phyloP scores from a whole-genome alignment of 2,797 vertebrate species.

The Odontamblyopus lacepedii region DNA sequence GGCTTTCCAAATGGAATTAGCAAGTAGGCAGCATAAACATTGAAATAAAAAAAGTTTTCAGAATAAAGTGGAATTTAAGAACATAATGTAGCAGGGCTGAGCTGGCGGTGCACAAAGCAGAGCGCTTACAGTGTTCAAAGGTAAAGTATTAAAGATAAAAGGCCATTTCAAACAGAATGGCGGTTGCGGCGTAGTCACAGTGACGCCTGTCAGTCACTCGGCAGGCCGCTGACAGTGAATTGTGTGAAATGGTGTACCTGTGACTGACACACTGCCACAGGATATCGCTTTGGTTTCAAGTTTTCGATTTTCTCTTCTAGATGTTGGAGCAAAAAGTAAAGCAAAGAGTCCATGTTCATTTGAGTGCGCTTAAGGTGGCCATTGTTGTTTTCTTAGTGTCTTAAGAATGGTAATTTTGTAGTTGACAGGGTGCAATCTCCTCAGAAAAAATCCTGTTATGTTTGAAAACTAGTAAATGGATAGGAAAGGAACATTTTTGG shows the following conservation, averaged over 20 bases:
- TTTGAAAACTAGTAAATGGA: background rate
- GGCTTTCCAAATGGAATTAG: background rate
- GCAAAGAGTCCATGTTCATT: background rate
- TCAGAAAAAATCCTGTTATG: background rate
- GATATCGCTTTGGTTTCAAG: conserved; percentile 6
- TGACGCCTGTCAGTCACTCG: conserved; percentile 7
- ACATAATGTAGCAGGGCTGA: conserved; percentile 13
- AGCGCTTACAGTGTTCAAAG: conserved; percentile 12
- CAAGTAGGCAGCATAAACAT: background rate
- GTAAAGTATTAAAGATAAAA: conserved; percentile 9
- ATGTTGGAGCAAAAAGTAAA: conserved; percentile 1
- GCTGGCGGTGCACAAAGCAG: background rate
- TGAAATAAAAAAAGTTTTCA: conserved; percentile 1
- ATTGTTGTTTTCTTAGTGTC: background rate
- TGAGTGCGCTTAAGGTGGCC: background rate
- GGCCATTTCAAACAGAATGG: background rate
- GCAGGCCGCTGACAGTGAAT: conserved; percentile 1
- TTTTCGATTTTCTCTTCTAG: conserved; percentile 9
- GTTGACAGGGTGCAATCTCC: background rate
- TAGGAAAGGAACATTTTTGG: background rate
- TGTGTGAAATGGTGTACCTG: conserved; percentile 8
- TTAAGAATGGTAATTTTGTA: background rate
- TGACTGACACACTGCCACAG: conserved; percentile 6
- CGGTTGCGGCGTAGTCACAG: background rate
- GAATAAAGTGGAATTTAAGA: conserved; percentile 11